Conservation (phyloP, 2,888 invertebrate genomes). For the Parnassius orleans region DNA sequence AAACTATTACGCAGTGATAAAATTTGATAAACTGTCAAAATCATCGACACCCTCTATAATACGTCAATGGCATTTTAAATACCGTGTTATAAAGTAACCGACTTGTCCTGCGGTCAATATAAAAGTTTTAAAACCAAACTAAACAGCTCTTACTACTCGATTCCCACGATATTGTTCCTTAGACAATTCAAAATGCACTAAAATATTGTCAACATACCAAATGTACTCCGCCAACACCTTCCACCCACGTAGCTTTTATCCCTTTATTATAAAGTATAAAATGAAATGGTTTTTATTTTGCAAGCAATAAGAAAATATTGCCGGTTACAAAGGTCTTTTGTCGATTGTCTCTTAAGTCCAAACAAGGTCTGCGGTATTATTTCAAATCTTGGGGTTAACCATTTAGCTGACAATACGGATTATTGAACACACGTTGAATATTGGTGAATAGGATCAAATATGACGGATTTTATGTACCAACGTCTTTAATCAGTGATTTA, state of each 20-base stretch:
- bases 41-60: constrained; percentile 3
- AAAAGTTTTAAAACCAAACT: constrained; percentile 47
- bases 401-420: constrained; percentile 40
- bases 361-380: constrained; percentile 59
- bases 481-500: constrained; percentile 21
- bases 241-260: constrained; percentile 24
- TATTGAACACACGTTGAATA: constrained; percentile 37
- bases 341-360: constrained; percentile 48
- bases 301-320: constrained; percentile 30
- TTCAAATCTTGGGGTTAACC: constrained; percentile 58
- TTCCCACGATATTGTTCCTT: constrained; percentile 64
- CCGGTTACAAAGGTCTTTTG: constrained; percentile 41
- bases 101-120: constrained; percentile 65
- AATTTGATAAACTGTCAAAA: constrained; percentile 26
- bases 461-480: constrained; percentile 59
- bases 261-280: constrained; percentile 30
- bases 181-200: constrained; percentile 63
- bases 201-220: constrained; percentile 50
- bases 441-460: constrained; percentile 53
- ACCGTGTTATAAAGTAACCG: constrained; percentile 66
- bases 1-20: too few species aligned
- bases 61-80: constrained; percentile 52
- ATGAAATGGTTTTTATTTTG: constrained; percentile 16
- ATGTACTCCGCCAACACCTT: constrained; percentile 22
- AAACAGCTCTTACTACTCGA: constrained; percentile 45